A percentile compares a stretch with the other conserved stretches of the same genome.
Conservation (phyloP, 2,113 vertebrate genomes). For the Nicator chloris region DNA sequence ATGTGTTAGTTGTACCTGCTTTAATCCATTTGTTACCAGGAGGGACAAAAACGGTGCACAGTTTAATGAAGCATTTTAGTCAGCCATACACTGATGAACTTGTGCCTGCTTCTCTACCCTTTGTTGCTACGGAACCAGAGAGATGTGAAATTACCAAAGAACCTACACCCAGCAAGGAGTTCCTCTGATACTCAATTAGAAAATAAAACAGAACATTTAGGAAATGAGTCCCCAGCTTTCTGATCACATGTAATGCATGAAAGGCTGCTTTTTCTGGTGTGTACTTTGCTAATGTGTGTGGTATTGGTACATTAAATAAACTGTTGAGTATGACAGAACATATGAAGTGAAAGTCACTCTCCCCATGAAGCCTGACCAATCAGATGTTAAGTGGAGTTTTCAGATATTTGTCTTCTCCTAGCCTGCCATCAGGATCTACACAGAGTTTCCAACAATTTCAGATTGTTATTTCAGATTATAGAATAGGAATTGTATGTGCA, state of each 20-base stretch:
- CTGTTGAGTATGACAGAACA: not conserved
- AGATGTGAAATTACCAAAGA: constrained; percentile 11
- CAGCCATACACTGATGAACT: constrained; percentile 1
- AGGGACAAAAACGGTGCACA: not conserved
- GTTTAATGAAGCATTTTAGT: constrained; percentile 40
- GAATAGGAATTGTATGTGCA: not conserved
- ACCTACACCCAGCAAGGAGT: not conserved
- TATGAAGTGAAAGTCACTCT: not conserved
- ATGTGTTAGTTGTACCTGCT: constrained; percentile 45
- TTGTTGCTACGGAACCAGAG: not conserved
- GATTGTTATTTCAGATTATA: not conserved
- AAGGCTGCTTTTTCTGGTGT: constrained; percentile 1
- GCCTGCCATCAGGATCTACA: not conserved
- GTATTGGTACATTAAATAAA: not conserved
- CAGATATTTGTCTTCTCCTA: not conserved
- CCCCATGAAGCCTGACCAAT: not conserved
- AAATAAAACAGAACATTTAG: constrained; percentile 40
- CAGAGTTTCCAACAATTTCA: not conserved
- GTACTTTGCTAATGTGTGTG: constrained; percentile 18
- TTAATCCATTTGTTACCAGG: constrained; percentile 27
- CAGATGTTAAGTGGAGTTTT: not conserved
- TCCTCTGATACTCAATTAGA: constrained; percentile 8
- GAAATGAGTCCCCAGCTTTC: constrained; percentile 7
- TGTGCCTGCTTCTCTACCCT: not conserved
- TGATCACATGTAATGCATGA: not conserved